Percentiles rank a stretch among this genome's conserved stretches.
Conservation (phyloP, 1,140 invertebrate species). For the Solenopsis fugax region DNA sequence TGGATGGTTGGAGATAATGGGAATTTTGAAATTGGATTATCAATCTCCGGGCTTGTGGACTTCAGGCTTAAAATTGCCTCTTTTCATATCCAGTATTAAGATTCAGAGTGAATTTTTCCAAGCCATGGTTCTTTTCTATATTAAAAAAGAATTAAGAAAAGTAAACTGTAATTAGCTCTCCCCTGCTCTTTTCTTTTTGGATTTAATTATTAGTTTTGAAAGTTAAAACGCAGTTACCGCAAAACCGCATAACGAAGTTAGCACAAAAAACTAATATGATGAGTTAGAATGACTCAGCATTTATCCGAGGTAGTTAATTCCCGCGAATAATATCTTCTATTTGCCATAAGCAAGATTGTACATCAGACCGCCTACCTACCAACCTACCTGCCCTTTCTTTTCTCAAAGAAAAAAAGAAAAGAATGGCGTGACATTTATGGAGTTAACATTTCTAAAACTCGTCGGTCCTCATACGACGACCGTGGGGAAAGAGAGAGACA, state of each 20-base stretch:
- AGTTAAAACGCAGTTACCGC: slow-evolving; percentile 8
- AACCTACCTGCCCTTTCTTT: slow-evolving; percentile 29
- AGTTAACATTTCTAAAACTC: slow-evolving; percentile 87
- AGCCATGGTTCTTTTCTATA: not conserved
- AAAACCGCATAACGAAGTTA: slow-evolving; percentile 6
- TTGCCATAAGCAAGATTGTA: slow-evolving; percentile 67
- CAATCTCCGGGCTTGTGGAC: slow-evolving; percentile 73
- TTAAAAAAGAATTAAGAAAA: slow-evolving; percentile 28
- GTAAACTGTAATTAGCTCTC: slow-evolving; percentile 1
- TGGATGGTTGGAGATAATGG: slow-evolving; percentile 75
- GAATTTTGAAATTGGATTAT: slow-evolving; percentile 79
- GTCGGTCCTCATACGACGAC: slow-evolving; percentile 79
- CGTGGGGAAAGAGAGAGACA: slow-evolving; percentile 30
- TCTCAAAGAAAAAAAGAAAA: slow-evolving; percentile 60
- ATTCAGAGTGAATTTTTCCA: slow-evolving; percentile 66
- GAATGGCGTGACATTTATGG: slow-evolving; percentile 85
- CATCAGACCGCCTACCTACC: slow-evolving; percentile 49
- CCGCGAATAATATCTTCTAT: slow-evolving; percentile 69
- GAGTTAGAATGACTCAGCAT: slow-evolving; percentile 42
- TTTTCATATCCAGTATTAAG: slow-evolving; percentile 73
- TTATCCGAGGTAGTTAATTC: slow-evolving; percentile 43
- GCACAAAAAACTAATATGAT: slow-evolving; percentile 13
- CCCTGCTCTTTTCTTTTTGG: not conserved
- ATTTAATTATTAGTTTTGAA: slow-evolving; percentile 21
- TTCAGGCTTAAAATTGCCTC: slow-evolving; percentile 66